These are phyloP conservation scores for Hippoglossus stenolepis DNA, from an alignment of 2,113 vertebrate species.

Conservation along the genomic window DNA sequence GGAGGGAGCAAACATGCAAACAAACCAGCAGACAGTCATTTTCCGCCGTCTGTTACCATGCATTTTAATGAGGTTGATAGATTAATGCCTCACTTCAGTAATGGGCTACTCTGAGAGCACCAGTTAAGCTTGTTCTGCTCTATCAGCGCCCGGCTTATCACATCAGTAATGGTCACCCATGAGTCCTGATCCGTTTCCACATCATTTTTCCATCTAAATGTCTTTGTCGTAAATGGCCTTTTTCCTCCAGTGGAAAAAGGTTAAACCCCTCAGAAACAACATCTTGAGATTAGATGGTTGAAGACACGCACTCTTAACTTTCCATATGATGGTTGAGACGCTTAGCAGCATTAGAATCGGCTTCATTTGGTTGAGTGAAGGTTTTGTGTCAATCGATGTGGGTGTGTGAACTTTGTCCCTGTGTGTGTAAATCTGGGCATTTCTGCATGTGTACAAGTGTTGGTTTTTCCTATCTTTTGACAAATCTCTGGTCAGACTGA, in stretches of 20 bases:
- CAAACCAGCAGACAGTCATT: conserved; percentile 61
- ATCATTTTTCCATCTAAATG: conserved; percentile 60
- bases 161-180: conserved; percentile 62
- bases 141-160: conserved; percentile 61
- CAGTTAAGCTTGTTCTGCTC: conserved; percentile 55
- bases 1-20: conserved; percentile 57
- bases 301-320: conserved; percentile 50
- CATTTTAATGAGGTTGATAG: conserved; percentile 76
- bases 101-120: conserved; percentile 47
- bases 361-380: conserved; percentile 25
- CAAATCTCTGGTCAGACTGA: neutral
- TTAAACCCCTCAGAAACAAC: conserved; percentile 51
- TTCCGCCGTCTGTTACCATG: conserved; percentile 60
- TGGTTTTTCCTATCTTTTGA: neutral
- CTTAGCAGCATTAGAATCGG: conserved; percentile 28
- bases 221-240: conserved; percentile 47
- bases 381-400: conserved; percentile 4
- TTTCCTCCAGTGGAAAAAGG: conserved; percentile 50
- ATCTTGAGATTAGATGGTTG: conserved; percentile 51
- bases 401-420: conserved; percentile 4
- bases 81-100: conserved; percentile 65
- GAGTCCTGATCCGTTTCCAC: conserved; percentile 50
- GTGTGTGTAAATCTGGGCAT: neutral
- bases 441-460: neutral
- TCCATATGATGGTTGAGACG: conserved; percentile 40